A percentile compares a stretch with the other conserved stretches of the same genome.
These are phyloP conservation scores for Eupithecia subfuscata DNA, from an alignment of 2,888 invertebrate genomes.

Conservation along the genomic window DNA sequence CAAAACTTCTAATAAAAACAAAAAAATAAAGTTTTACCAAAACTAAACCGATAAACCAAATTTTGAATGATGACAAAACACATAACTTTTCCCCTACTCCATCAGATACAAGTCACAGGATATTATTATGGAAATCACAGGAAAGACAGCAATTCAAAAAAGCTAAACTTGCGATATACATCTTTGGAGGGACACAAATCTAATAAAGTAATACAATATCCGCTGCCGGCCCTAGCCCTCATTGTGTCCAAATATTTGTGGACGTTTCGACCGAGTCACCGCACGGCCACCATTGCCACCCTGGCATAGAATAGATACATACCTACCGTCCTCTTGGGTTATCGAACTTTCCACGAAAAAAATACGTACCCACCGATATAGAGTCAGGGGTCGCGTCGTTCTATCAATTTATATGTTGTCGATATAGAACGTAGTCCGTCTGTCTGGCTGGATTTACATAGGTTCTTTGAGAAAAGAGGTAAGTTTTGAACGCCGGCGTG, in stretches of 20 bases:
- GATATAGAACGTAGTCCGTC: not conserved
- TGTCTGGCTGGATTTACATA: not conserved
- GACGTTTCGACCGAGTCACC: slow-evolving; percentile 57
- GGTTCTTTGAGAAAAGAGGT: not conserved
- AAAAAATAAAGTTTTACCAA: not conserved
- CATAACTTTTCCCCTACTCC: not conserved
- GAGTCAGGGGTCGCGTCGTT: slow-evolving; percentile 10
- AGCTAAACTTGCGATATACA: slow-evolving; percentile 29
- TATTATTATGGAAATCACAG: slow-evolving; percentile 36
- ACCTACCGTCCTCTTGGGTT: slow-evolving; percentile 43
- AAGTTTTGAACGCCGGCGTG: not conserved
- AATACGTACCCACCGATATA: slow-evolving; percentile 13
- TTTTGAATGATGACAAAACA: not conserved
- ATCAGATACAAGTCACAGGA: slow-evolving; percentile 22
- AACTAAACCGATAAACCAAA: not conserved
- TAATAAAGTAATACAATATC: slow-evolving; percentile 47
- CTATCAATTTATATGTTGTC: not conserved
- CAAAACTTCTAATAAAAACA: not conserved
- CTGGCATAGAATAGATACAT: not conserved
- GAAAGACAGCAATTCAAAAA: slow-evolving; percentile 33
- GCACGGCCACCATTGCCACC: slow-evolving; percentile 13
- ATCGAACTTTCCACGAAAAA: slow-evolving; percentile 48
- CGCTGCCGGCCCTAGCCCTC: slow-evolving; percentile 38
- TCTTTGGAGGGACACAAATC: slow-evolving; percentile 36
- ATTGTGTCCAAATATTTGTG: slow-evolving; percentile 49